Evolutionary conservation across 2,888 invertebrate species (phyloP), one percentile per base, ranked within the genome.

Genomic region (Xanthia togata): DNA sequence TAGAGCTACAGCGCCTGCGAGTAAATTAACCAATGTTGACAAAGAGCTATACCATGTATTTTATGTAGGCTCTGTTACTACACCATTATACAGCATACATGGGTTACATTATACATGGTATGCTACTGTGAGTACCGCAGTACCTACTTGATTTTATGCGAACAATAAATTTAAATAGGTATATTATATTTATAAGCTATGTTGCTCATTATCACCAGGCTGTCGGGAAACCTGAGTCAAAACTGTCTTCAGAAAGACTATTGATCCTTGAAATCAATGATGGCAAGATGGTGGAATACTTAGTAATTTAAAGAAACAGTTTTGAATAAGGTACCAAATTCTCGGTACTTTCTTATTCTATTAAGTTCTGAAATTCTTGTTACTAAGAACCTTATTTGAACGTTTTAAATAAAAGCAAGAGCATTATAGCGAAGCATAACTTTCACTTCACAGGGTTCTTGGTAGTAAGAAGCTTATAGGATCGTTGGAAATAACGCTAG

Each of bases 11-110:
- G 23, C 70, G 70, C 68, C 68, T 35, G 68, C 20, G 68, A 82
- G 70, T 83, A 79, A 82, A 74, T 79, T 81, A 82, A 83, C 59
- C 53, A 14, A 79, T 83, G 83, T 82, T 31, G 63, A 64, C 75
- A 79, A 83, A 82, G 75, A 79, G 82, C 75, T 44, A 72, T 82
- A 14, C 38, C 79, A 11, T 82, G 82, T 82, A 71, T 62, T 83
- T 82, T 79, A 73, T 82, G 68, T 71, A 69, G 78, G 70, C 62
- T 6, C 57, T 26, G 59, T 41, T n/a, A 35, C 63, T 41, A 57
- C 38, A 67, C 17, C 53, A 68, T 64, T 79, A 47, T 26, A 76
- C n/a, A 38, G 26, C 6, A 59, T 17, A 4, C 20, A 57, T 20
- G n/a, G 50, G 9, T 35, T 3, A 14, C 8, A 23, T 50, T 8